Conservation (phyloP, 2,797 vertebrate genomes). For the Esox lucius region DNA sequence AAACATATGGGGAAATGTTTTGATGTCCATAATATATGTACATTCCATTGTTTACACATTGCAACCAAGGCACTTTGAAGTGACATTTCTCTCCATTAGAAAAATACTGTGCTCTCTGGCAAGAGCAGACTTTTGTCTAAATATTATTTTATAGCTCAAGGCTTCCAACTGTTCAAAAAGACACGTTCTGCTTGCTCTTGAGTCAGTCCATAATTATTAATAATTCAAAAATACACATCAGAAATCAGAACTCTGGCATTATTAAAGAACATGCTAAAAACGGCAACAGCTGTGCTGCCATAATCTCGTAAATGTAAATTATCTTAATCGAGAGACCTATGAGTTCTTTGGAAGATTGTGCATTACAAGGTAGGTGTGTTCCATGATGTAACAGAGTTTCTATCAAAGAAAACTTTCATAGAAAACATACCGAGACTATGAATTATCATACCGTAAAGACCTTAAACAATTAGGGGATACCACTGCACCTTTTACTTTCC, state of each 20-base stretch:
- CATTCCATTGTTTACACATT: constrained; percentile 1
- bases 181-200: not conserved
- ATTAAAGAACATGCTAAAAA: not conserved
- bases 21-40: constrained; percentile 1
- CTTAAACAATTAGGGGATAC: no score
- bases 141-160: not conserved
- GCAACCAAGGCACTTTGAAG: constrained; percentile 30
- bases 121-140: constrained; percentile 19
- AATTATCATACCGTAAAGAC: no score
- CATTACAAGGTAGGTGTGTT: no score
- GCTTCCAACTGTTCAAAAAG: not conserved
- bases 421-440: no score
- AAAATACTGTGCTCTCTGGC: constrained; percentile 16
- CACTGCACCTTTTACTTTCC: no score
- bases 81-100: constrained; percentile 28
- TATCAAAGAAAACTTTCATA: no score
- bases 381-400: no score
- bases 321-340: no score
- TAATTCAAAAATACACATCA: not conserved
- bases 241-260: not conserved
- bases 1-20: not conserved
- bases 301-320: not conserved
- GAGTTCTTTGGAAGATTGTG: no score
- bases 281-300: not conserved
- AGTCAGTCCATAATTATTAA: not conserved